phyloP scores from a whole-genome alignment of 2,113 vertebrate species.

The Festucalex cinctus region DNA sequence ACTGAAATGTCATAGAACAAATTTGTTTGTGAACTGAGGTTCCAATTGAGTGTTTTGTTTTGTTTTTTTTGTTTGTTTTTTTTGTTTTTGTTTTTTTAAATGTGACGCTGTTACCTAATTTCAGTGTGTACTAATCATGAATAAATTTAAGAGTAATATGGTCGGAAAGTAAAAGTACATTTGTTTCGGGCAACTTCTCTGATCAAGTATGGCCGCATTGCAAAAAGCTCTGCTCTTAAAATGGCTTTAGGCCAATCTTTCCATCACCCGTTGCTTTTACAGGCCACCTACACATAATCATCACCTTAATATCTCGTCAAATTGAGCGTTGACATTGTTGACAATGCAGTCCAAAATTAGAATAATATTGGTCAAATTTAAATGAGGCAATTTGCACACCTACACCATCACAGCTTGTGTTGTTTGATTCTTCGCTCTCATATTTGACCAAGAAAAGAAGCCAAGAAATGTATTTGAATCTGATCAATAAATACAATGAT shows the following conservation, averaged over 20 bases:
- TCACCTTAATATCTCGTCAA: constrained; percentile 33
- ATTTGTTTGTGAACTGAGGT: background rate
- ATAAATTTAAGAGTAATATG: constrained; percentile 22
- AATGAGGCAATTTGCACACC: constrained; percentile 12
- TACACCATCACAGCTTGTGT: constrained; percentile 14
- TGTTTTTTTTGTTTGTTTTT: background rate
- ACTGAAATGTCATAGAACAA: background rate
- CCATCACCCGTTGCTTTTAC: constrained; percentile 24
- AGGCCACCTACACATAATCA: constrained; percentile 32
- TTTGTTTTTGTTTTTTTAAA: background rate
- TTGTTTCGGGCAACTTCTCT: background rate
- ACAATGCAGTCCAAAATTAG: constrained; percentile 24
- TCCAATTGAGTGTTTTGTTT: background rate
- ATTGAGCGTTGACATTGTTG: constrained; percentile 25
- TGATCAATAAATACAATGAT: too few relatives aligned
- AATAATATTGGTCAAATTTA: constrained; percentile 19
- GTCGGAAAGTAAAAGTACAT: background rate
- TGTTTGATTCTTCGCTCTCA: background rate
- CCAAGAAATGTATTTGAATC: background rate
- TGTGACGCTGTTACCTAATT: constrained; percentile 6
- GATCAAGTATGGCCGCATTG: constrained; percentile 28
- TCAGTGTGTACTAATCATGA: constrained; percentile 15
- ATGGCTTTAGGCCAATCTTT: constrained; percentile 21
- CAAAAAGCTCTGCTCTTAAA: constrained; percentile 22
- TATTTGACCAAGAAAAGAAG: background rate